These are phyloP conservation scores for Phortica variegata DNA, from an alignment of 1,140 invertebrate species.

Conservation along the genomic window DNA sequence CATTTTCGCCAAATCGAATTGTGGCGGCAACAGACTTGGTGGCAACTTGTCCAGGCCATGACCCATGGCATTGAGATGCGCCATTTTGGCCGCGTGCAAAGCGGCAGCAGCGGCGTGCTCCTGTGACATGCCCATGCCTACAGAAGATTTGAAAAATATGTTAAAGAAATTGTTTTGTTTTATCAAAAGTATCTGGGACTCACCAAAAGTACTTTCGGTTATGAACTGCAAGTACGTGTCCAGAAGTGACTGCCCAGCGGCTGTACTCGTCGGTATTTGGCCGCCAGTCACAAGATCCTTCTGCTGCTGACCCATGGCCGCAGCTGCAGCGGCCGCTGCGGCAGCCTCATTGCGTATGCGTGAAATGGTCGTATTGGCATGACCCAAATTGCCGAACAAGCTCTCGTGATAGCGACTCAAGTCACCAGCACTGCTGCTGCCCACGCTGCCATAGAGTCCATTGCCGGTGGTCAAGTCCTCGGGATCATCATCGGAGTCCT, in stretches of 20 bases:
- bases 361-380: constrained; percentile 63
- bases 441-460: constrained; percentile 19
- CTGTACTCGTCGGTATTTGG: constrained; percentile 53
- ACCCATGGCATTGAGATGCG: constrained; percentile 69
- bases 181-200: constrained; percentile 21
- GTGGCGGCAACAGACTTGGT: constrained; percentile 38
- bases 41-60: constrained; percentile 61
- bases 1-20: constrained; percentile 51
- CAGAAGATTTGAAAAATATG: constrained; percentile 9
- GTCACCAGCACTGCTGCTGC: constrained; percentile 34
- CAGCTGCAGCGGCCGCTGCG: constrained; percentile 44
- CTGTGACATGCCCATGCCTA: constrained; percentile 59
- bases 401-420: constrained; percentile 50
- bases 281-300: constrained; percentile 48
- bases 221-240: constrained; percentile 85
- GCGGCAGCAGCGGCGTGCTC: constrained; percentile 63
- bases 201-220: constrained; percentile 73
- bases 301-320: constrained; percentile 59
- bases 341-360: constrained; percentile 58
- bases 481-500: constrained; percentile 65
- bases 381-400: constrained; percentile 59
- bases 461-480: constrained; percentile 74
- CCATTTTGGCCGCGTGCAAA: constrained; percentile 68
- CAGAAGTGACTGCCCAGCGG: constrained; percentile 70
- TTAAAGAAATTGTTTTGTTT: not conserved